phyloP scores from a whole-genome alignment of 2,113 vertebrate genomes.

The Thomomys bottae region DNA sequence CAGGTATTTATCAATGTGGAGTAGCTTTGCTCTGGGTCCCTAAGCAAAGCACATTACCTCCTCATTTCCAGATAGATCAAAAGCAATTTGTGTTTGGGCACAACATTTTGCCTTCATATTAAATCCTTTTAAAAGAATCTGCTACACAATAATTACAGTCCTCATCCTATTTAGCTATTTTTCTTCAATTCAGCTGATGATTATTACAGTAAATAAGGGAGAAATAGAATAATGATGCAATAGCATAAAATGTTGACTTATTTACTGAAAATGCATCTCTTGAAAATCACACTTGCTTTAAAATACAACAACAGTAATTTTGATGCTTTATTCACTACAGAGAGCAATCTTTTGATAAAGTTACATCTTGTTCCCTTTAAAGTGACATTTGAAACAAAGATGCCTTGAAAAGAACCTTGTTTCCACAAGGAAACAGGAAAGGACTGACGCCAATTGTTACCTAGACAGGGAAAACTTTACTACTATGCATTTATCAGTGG shows the following conservation, averaged over 20 bases:
- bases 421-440: not conserved
- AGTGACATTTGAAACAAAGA: not conserved
- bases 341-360: not conserved
- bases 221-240: not conserved
- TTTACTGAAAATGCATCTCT: not conserved
- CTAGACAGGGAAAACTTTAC: not conserved
- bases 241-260: not conserved
- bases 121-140: not conserved
- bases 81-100: not conserved
- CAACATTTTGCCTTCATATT: not conserved
- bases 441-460: no score
- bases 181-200: not conserved
- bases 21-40: not conserved
- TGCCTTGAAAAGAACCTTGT: not conserved
- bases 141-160: not conserved
- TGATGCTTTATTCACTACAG: not conserved
- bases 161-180: not conserved
- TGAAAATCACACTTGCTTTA: not conserved
- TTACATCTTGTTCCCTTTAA: not conserved
- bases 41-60: not conserved
- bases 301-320: not conserved
- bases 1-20: not conserved
- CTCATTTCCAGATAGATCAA: not conserved
- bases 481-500: not conserved
- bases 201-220: not conserved